These are phyloP conservation scores for Danionella cerebrum DNA, from an alignment of 2,113 vertebrate species.

Conservation along the genomic window DNA sequence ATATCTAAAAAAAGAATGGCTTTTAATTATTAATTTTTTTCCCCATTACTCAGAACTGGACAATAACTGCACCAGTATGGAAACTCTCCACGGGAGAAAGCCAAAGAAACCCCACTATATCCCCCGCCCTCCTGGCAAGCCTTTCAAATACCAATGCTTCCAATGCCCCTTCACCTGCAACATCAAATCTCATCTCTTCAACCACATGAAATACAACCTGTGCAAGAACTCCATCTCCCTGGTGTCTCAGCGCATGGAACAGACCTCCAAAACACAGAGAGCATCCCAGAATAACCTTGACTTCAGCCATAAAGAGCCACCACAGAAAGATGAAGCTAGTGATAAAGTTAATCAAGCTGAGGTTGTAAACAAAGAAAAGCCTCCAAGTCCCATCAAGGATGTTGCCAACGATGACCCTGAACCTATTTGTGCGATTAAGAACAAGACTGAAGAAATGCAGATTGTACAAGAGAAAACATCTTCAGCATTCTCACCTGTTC, in stretches of 20 bases:
- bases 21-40: background rate
- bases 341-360: slow-evolving; percentile 3
- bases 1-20: no score
- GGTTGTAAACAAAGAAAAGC: slow-evolving; percentile 7
- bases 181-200: slow-evolving; percentile 96
- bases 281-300: slow-evolving; percentile 14
- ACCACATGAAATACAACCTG: slow-evolving; percentile 97
- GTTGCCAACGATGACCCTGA: slow-evolving; percentile 33
- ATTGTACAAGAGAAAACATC: slow-evolving; percentile 42
- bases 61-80: slow-evolving; percentile 63
- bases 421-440: slow-evolving; percentile 23
- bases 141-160: slow-evolving; percentile 98
- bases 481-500: slow-evolving; percentile 75
- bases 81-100: slow-evolving; percentile 79
- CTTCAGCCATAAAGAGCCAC: slow-evolving; percentile 33
- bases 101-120: slow-evolving; percentile 98
- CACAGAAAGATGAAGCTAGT: slow-evolving; percentile 8
- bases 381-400: slow-evolving; percentile 36
- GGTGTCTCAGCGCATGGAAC: slow-evolving; percentile 75
- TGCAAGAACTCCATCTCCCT: slow-evolving; percentile 96
- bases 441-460: slow-evolving; percentile 29
- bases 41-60: background rate
- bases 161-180: slow-evolving; percentile 98
- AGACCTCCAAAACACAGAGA: slow-evolving; percentile 58
- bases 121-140: slow-evolving; percentile 90